Base-by-base conservation (phyloP, 2,888 invertebrate species). In the Ypsolopha sequella region DNA sequence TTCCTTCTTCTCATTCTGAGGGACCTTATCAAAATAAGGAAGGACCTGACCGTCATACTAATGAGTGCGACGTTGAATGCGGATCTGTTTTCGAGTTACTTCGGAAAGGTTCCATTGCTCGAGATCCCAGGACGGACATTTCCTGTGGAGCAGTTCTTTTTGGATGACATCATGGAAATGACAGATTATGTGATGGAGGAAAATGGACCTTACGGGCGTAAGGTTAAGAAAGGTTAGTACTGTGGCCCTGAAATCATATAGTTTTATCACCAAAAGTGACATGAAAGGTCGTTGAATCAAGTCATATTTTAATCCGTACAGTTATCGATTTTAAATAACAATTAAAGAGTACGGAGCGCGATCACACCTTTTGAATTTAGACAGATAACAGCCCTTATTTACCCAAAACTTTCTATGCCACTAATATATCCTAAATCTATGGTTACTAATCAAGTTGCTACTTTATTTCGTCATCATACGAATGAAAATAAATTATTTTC, bases 31-130 rank as follows among this genome's bases (percentile, higher is more conserved):
- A 87, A 87, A 55, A 87, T 90, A 51, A 90, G 95, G 53, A 89
- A 90, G 47, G 92, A 96, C 65, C 77, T 97, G 50, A 95, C 93
- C 61, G 86, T 98, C 0, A 91, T 98, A 63, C 85, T 98, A 6
- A 98, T 98, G 97, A 97, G 96, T 67, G 98, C 98, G 2, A 96
- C 97, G 0, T 74, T 98, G 62, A 97, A 97, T 71, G 92, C 95
- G 1, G 89, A 92, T 36, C 77, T 95, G 52, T 98, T 98, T 70
- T 92, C 94, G 1, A 81, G 91, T 46, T 98, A 98, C 75, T 98
- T 97, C 72, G 89, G 88, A 38, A 89, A 89, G 41, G 91, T 93
- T 53, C 95, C 96, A 1, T 87, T 95, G 45, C 78, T 97, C 55
- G 90, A 93, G 65, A 94, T 95, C 62, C 94, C 95, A 49, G 96